Evolutionary conservation across 1,140 invertebrate genomes (phyloP).

Genomic region (Plutomurus gul): DNA sequence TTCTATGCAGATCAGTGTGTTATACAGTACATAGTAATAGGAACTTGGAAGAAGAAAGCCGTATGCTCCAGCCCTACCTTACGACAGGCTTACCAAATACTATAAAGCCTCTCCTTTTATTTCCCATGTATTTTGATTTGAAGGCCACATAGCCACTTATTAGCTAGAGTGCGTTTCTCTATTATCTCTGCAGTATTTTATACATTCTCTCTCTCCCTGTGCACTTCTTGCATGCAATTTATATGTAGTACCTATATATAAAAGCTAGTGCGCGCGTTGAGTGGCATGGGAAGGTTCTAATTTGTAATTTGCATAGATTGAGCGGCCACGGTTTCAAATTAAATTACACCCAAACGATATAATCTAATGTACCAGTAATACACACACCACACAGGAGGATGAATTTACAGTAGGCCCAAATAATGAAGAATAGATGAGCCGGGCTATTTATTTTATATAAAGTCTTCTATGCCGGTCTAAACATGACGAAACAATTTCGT

Average conservation of each 20-base stretch:
- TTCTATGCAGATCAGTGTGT: neutral
- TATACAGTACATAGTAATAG: too few relatives aligned
- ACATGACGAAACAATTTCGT: too few relatives aligned
- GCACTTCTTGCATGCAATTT: neutral
- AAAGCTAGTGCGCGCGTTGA: neutral
- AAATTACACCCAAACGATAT: constrained; percentile 19
- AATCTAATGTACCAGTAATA: constrained; percentile 22
- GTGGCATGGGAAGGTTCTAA: constrained; percentile 14
- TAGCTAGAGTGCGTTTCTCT: constrained; percentile 25
- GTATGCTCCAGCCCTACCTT: neutral
- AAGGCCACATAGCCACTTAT: neutral
- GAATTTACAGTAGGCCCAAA: too few relatives aligned
- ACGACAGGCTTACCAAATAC: neutral
- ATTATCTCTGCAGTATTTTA: neutral
- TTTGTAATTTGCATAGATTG: constrained; percentile 47
- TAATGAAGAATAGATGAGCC: too few relatives aligned
- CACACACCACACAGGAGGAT: too few relatives aligned
- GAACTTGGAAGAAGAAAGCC: too few relatives aligned
- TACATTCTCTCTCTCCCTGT: neutral
- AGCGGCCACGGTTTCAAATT: neutral
- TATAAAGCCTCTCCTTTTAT: constrained; percentile 1
- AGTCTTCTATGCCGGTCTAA: too few relatives aligned
- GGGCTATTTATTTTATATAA: too few relatives aligned
- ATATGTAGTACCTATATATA: neutral
- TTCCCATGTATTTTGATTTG: neutral